A percentile compares a stretch with the other conserved stretches of the same genome.
Conservation (phyloP, 2,888 invertebrate genomes). For the Euzophera pinguis region DNA sequence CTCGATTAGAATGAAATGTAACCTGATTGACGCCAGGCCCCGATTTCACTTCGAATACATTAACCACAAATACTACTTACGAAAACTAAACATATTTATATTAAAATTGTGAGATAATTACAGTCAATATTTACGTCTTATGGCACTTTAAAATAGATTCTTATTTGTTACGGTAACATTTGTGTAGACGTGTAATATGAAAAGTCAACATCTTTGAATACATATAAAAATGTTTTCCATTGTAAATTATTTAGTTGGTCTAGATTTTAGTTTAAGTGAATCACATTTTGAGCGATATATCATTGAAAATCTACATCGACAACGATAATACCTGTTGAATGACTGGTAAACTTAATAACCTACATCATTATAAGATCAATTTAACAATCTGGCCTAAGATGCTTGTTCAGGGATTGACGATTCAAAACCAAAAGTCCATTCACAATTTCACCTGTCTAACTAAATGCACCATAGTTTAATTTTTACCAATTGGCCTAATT, state of each 20-base stretch:
- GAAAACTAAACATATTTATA: slow-evolving; percentile 7
- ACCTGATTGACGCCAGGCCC: background rate
- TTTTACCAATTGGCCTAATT: too few species aligned
- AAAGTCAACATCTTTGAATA: slow-evolving; percentile 10
- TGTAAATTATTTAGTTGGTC: slow-evolving; percentile 6
- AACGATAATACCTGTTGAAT: background rate
- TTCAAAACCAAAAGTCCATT: too few species aligned
- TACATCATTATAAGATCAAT: too few species aligned
- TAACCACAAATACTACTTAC: background rate
- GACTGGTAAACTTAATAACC: background rate
- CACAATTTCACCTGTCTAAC: too few species aligned
- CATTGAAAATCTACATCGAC: background rate
- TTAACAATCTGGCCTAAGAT: too few species aligned
- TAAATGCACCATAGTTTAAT: too few species aligned
- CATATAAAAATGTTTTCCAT: slow-evolving; percentile 7
- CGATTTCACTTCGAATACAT: background rate
- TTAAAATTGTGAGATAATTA: background rate
- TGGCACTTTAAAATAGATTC: slow-evolving; percentile 22
- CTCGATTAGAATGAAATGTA: background rate
- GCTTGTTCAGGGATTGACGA: too few species aligned
- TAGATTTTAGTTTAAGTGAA: background rate
- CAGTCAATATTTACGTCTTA: slow-evolving; percentile 15
- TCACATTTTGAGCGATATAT: slow-evolving; percentile 9
- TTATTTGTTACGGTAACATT: slow-evolving; percentile 20
- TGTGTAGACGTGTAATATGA: slow-evolving; percentile 3